Conservation (phyloP, 2,113 vertebrate species). For the Eleginops maclovinus region DNA sequence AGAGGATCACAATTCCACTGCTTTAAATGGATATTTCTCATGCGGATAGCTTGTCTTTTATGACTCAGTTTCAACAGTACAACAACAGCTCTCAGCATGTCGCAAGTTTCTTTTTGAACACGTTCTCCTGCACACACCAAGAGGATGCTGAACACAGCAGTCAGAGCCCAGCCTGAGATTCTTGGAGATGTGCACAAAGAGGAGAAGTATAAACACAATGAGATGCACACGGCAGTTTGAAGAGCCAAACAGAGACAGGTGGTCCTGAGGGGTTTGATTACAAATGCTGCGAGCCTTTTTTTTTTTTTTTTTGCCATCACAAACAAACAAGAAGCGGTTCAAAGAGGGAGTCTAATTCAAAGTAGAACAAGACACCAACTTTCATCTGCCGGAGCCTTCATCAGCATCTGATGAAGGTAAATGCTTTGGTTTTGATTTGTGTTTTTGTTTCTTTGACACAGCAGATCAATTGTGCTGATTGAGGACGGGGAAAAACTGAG, state of each 20-base stretch:
- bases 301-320: constrained; percentile 53
- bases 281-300: constrained; percentile 62
- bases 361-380: constrained; percentile 58
- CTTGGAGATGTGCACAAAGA: constrained; percentile 47
- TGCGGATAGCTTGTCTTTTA: constrained; percentile 60
- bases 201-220: constrained; percentile 50
- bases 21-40: constrained; percentile 76
- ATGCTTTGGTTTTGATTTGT: constrained; percentile 42
- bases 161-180: constrained; percentile 34
- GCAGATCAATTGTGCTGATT: constrained; percentile 51
- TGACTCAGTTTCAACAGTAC: constrained; percentile 51
- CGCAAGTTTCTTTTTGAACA: constrained; percentile 1
- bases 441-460: constrained; percentile 24
- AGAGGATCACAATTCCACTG: constrained; percentile 34
- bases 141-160: constrained; percentile 21
- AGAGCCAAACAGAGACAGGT: constrained; percentile 70
- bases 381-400: constrained; percentile 69
- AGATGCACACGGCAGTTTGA: constrained; percentile 60
- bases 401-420: constrained; percentile 59
- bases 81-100: constrained; percentile 55
- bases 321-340: constrained; percentile 75
- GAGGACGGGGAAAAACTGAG: constrained; percentile 12
- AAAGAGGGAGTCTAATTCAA: constrained; percentile 73
- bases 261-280: constrained; percentile 65
- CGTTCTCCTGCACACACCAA: neutral